Conservation (phyloP, 1,140 invertebrate genomes). For the Drosophila insularis region DNA sequence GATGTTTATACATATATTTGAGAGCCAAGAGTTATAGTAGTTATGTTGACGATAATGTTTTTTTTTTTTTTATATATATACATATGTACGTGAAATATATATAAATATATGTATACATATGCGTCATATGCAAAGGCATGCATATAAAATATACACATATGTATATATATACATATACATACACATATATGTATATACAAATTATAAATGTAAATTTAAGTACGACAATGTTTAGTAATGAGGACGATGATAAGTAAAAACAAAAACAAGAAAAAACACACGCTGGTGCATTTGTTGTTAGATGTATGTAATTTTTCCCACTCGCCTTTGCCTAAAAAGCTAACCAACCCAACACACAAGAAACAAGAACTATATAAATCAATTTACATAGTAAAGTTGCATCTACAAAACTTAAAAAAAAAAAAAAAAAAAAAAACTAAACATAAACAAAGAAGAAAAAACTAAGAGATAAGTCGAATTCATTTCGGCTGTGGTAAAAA, state of each 20-base stretch:
- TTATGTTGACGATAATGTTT: slow-evolving; percentile 74
- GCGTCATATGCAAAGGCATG: slow-evolving; percentile 8
- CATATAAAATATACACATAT: slow-evolving; percentile 28
- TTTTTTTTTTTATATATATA: slow-evolving; percentile 49
- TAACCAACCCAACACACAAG: slow-evolving; percentile 26
- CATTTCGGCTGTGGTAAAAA: neutral
- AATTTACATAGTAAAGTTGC: slow-evolving; percentile 28
- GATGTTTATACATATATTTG: slow-evolving; percentile 66
- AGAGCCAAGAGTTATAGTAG: slow-evolving; percentile 77
- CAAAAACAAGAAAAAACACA: slow-evolving; percentile 2
- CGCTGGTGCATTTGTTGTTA: slow-evolving; percentile 79
- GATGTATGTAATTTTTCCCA: slow-evolving; percentile 78
- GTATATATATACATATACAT: slow-evolving; percentile 23
- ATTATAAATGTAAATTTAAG: slow-evolving; percentile 41
- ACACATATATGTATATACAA: slow-evolving; percentile 19
- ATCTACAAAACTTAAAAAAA: neutral
- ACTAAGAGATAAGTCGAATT: neutral
- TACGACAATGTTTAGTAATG: slow-evolving; percentile 61
- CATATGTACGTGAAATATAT: slow-evolving; percentile 2
- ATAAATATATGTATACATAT: neutral
- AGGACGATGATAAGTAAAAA: slow-evolving; percentile 46
- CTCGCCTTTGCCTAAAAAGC: slow-evolving; percentile 72
- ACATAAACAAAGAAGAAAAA: neutral
- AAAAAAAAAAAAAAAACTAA: too few species aligned
- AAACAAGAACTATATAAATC: slow-evolving; percentile 43